These are phyloP conservation scores for Hirundo rustica DNA, from an alignment of 2,797 vertebrate genomes.

Conservation along the genomic window DNA sequence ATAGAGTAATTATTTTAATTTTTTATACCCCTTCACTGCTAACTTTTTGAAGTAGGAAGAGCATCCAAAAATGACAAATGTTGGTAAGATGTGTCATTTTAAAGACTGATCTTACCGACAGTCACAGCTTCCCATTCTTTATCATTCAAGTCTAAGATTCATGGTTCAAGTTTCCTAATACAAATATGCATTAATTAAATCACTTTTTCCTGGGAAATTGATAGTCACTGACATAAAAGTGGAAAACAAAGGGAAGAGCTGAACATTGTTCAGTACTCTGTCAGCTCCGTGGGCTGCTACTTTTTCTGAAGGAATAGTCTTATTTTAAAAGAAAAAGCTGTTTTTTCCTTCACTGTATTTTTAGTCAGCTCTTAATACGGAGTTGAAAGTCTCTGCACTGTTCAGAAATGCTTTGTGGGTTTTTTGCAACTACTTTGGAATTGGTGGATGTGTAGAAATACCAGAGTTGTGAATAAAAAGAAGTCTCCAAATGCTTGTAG, in stretches of 20 bases:
- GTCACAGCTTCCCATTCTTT: not conserved
- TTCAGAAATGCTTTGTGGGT: not conserved
- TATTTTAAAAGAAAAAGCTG: not conserved
- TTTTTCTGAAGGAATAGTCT: not conserved
- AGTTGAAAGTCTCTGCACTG: not conserved
- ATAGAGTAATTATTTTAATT: not conserved
- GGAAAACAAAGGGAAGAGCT: not conserved
- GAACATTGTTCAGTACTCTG: not conserved
- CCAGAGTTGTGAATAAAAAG: not conserved
- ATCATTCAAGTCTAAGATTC: not conserved
- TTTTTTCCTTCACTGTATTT: not conserved
- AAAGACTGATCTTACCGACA: not conserved
- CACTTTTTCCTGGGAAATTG: not conserved
- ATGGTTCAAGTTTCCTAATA: not conserved
- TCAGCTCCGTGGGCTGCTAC: not conserved
- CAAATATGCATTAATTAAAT: not conserved
- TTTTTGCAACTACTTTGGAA: not conserved
- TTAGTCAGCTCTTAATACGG: not conserved
- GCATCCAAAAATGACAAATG: not conserved
- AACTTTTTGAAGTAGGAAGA: not conserved
- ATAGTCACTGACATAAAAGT: not conserved
- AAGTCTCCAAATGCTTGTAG: not conserved
- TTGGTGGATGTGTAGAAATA: not conserved
- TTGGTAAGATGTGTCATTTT: not conserved
- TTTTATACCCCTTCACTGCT: not conserved